Base-by-base conservation (phyloP, 2,797 vertebrate species). In the Erethizon dorsatum region DNA sequence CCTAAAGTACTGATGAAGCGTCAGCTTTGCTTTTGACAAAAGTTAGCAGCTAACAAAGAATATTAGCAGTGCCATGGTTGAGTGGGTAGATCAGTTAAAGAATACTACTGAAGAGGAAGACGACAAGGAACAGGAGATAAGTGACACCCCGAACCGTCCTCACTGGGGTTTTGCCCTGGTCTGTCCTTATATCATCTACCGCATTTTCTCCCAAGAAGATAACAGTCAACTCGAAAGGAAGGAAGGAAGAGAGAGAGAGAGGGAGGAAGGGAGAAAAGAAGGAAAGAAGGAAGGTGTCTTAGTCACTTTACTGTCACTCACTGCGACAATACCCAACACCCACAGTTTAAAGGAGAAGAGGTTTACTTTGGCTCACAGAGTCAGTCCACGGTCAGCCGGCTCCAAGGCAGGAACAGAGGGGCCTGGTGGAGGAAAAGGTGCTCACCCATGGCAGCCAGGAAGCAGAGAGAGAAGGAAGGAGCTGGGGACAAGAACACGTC, bases 71-170 rank as follows among this genome's bases (percentile, higher is more conserved):
- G 61, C 56, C 41, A 17, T 9, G 6, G 26, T 4, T 8, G 24
- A 54, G 47, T 28, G 12, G 45, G 28, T 8, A n/a, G 14, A 79
- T 37, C 65, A 83, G 31, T 59, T 67, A 67, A n/a, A 83, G 57
- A 82, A 52, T 52, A 92, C 28, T 47, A 83, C 26, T 50, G 37
- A 88, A 78, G n/a, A 90, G 82, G n/a, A 86, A 69, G 24, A 86
- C 37, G 63, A 71, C 56, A 84, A 84, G 22, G 47, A 95, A 47
- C 3, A 17, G 45, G 14, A 52, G 17, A 50, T 56, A 90, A 33
- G 0, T 4, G 45, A 41, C 14, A 11, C n/a, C 59, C 59, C 69
- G 90, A 37, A 83, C 24, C 26, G 59, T 41, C 54, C 5, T 67
- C 50, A 31, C 37, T 2, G 4, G 45, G n/a, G 12, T 63, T 93